phyloP scores from a whole-genome alignment of 2,113 vertebrate species.

The Nothobranchius kuhntae region DNA sequence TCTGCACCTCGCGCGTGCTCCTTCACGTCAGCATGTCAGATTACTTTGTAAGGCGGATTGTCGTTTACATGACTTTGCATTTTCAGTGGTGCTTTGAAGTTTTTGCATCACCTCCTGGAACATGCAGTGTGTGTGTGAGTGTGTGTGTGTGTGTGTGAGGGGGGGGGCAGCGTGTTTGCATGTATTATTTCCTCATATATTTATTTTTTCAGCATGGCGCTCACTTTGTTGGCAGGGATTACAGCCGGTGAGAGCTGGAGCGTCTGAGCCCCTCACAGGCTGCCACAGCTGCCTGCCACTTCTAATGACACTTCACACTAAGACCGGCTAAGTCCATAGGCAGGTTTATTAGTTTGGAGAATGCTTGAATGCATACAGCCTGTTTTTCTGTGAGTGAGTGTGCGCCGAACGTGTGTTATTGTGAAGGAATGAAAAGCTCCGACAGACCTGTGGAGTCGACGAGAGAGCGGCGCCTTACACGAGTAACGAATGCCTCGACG shows the following conservation, averaged over 20 bases:
- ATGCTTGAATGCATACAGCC: conserved; percentile 57
- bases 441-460: conserved; percentile 58
- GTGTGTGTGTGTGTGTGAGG: conserved; percentile 1
- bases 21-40: conserved; percentile 47
- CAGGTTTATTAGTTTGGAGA: conserved; percentile 72
- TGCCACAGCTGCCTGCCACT: conserved; percentile 71
- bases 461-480: conserved; percentile 58
- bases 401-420: conserved; percentile 14
- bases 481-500: conserved; percentile 51
- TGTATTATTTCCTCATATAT: conserved; percentile 56
- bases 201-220: conserved; percentile 37
- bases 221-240: conserved; percentile 67
- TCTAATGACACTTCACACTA: conserved; percentile 74
- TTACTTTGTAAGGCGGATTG: conserved; percentile 64
- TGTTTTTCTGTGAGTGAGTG: conserved; percentile 31
- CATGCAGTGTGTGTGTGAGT: conserved; percentile 19
- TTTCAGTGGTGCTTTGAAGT: conserved; percentile 61
- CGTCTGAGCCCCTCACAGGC: conserved; percentile 65
- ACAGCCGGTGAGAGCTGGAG: conserved; percentile 63
- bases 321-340: conserved; percentile 65
- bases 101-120: conserved; percentile 54
- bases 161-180: conserved; percentile 33
- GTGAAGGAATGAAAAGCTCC: conserved; percentile 41
- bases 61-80: conserved; percentile 62
- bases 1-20: background rate